Percentiles rank a stretch among this genome's conserved stretches.
These are phyloP conservation scores for Chironomus tepperi DNA, from an alignment of 1,140 invertebrate species.

Conservation along the genomic window DNA sequence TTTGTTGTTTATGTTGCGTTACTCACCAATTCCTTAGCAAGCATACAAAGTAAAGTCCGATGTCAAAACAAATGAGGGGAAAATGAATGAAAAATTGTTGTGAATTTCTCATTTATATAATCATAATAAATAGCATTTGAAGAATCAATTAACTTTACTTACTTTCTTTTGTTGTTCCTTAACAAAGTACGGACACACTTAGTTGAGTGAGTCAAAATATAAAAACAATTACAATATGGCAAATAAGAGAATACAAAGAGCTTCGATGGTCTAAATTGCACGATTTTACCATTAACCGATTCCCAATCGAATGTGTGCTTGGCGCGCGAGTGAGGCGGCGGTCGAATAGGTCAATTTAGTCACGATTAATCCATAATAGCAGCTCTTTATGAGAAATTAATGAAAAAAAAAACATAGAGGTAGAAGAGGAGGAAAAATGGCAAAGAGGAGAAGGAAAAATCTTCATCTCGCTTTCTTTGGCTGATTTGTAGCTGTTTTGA, in stretches of 20 bases:
- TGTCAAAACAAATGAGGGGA: neutral
- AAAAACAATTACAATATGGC: neutral
- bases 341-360: conserved; percentile 11
- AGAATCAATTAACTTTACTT: neutral
- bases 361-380: conserved; percentile 16
- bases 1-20: conserved; percentile 13
- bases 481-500: too few relatives aligned
- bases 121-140: conserved; percentile 10
- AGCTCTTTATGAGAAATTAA: conserved; percentile 19
- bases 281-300: conserved; percentile 4
- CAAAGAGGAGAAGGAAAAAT: neutral
- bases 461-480: neutral
- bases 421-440: too few relatives aligned
- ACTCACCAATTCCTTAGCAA: neutral
- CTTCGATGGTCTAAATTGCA: neutral
- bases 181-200: neutral
- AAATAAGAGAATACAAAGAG: neutral
- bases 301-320: neutral
- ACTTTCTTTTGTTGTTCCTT: neutral
- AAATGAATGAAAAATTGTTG: neutral
- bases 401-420: neutral
- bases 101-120: neutral
- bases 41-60: neutral
- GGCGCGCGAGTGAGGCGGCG: neutral
- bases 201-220: neutral